These are phyloP conservation scores for Acropora tenuis DNA, from an alignment of 64 coral and sea anemone species.

Conservation along the genomic window DNA sequence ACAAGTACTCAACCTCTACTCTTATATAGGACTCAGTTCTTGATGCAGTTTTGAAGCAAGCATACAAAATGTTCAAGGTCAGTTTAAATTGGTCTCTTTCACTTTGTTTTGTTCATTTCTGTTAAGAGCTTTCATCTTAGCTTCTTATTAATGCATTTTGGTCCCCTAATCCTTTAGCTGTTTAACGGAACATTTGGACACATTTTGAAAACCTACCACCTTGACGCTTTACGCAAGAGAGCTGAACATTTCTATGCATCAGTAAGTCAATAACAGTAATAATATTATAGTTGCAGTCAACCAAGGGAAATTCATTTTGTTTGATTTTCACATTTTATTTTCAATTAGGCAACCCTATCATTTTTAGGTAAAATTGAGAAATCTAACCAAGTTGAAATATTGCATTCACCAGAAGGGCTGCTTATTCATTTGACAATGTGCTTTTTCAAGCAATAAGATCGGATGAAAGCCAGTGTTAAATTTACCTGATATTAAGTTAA, in stretches of 20 bases:
- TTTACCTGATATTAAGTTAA: too few species aligned
- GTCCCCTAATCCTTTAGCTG: slow-evolving; percentile 53
- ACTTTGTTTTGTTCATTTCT: neutral
- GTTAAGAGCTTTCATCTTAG: neutral
- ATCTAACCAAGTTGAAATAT: too few species aligned
- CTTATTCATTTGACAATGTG: too few species aligned
- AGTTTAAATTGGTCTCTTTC: neutral
- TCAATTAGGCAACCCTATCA: too few species aligned
- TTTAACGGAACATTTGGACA: slow-evolving; percentile 93
- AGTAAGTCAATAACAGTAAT: slow-evolving; percentile 52
- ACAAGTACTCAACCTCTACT: neutral
- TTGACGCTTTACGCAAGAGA: slow-evolving; percentile 75
- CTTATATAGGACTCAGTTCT: slow-evolving; percentile 75
- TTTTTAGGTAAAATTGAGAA: too few species aligned
- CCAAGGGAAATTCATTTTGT: too few species aligned
- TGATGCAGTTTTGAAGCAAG: slow-evolving; percentile 87
- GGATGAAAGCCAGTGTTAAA: too few species aligned
- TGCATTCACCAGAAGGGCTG: too few species aligned
- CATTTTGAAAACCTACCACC: slow-evolving; percentile 68
- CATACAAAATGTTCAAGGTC: slow-evolving; percentile 99
- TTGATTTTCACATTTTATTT: too few species aligned
- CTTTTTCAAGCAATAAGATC: too few species aligned
- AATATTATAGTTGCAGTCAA: too few species aligned
- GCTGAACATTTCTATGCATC: slow-evolving; percentile 83
- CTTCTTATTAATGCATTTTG: neutral